Percentiles rank a stretch among this genome's conserved stretches.
These are phyloP conservation scores for Carpatolechia fugitivella DNA, from an alignment of 2,888 invertebrate genomes.

Conservation along the genomic window DNA sequence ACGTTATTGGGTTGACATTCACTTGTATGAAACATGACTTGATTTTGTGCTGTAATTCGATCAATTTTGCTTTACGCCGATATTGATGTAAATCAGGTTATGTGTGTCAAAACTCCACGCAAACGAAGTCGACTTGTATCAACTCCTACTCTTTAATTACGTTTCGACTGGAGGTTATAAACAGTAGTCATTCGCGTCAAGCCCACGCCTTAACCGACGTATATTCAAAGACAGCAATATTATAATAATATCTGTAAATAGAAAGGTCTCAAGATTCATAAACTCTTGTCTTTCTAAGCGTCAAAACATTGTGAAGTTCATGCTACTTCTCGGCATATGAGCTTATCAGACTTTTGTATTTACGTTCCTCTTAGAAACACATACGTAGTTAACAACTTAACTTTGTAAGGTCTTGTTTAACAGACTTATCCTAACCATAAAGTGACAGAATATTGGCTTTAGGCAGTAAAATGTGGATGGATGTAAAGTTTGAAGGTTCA, in stretches of 20 bases:
- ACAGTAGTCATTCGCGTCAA: background rate
- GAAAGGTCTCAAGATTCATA: background rate
- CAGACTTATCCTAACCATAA: background rate
- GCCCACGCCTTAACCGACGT: background rate
- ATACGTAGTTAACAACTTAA: too few species aligned
- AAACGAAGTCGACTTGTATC: background rate
- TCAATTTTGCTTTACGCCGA: background rate
- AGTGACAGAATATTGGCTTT: background rate
- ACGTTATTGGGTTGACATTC: background rate
- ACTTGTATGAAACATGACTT: background rate
- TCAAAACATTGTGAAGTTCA: too few species aligned
- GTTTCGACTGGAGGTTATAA: background rate
- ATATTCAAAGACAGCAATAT: background rate
- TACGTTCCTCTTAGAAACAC: too few species aligned
- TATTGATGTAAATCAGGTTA: background rate
- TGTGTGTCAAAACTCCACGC: background rate
- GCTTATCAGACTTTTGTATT: too few species aligned
- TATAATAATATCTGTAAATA: background rate
- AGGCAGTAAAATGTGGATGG: background rate
- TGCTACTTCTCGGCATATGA: too few species aligned
- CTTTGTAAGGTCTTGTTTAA: too few species aligned
- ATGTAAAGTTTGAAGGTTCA: constrained; percentile 3
- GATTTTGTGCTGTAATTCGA: background rate
- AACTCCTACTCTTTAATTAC: background rate
- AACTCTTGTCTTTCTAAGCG: too few species aligned